Evolutionary conservation across 2,797 vertebrate genomes (phyloP), one percentile per base, ranked within the genome.

Genomic region (Knipowitschia caucasica): DNA sequence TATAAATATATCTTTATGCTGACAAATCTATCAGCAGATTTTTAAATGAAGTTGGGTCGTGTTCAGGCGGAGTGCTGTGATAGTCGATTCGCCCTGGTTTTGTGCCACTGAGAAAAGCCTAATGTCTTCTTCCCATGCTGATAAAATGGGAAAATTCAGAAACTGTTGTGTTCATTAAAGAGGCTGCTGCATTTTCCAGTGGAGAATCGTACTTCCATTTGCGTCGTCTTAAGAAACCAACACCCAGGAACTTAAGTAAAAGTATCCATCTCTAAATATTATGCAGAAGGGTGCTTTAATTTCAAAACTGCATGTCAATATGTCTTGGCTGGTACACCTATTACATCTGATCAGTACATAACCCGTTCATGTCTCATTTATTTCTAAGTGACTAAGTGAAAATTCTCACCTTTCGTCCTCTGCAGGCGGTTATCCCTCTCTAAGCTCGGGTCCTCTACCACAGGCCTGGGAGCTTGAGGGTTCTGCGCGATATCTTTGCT

Each of bases 1-100:
- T 49, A 69, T 31, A 11, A 57, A 58, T 68, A 55, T 47, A 46
- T 53, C 43, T 52, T 55, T 24, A 38, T 25, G 30, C 17, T 42
- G 23, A 35, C 27, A 45, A 43, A 36, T 57, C 18, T 50, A 51
- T 23, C 58, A 33, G 53, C 29, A 50, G 47, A 56, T 42, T 65
- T 38, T 67, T 15, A 47, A 21, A 40, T 5, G 21, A 23, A 45
- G 36, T 34, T 51, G 38, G 33, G 44, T 50, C 39, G 5, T 20
- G 30, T 29, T 30, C 11, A 26, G 21, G 5, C n/a, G 7, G 46
- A 49, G 46, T 21, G 45, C 46, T 34, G 46, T 24, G 46, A 49
- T 44, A 33, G 30, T 24, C 39, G 21, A 35, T 58, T 26, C 44
- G 11, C 34, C 33, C 39, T 43, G 31, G 40, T 39, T 40, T 55